These are phyloP conservation scores for Frieseomelitta varia DNA, from an alignment of 1,140 invertebrate genomes.

Conservation along the genomic window DNA sequence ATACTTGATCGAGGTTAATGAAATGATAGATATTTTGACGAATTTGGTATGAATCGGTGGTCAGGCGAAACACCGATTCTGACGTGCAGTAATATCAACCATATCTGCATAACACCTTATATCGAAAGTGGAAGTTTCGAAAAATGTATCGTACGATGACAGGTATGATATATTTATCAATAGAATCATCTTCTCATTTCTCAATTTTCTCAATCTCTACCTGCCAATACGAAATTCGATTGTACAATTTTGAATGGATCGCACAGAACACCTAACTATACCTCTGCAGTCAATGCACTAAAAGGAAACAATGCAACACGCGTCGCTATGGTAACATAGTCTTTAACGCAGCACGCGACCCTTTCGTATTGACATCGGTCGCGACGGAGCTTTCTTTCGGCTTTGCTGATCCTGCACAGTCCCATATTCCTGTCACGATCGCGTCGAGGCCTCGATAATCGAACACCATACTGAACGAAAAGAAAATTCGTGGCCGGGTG, in stretches of 20 bases:
- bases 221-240: not conserved
- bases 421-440: slow-evolving; percentile 71
- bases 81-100: not conserved
- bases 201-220: not conserved
- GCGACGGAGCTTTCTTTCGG: slow-evolving; percentile 30
- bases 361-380: slow-evolving; percentile 15
- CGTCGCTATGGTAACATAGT: slow-evolving; percentile 35
- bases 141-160: not conserved
- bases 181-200: not conserved
- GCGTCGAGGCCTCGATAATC: slow-evolving; percentile 80
- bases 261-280: not conserved
- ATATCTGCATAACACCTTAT: not conserved
- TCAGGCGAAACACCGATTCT: not conserved
- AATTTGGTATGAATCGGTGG: slow-evolving; percentile 11
- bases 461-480: slow-evolving; percentile 82
- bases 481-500: slow-evolving; percentile 78
- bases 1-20: slow-evolving; percentile 34
- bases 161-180: not conserved
- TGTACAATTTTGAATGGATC: not conserved
- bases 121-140: not conserved
- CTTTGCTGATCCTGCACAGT: slow-evolving; percentile 22
- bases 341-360: slow-evolving; percentile 4
- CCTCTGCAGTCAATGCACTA: too few species aligned
- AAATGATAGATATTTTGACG: not conserved
- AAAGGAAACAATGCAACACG: slow-evolving; percentile 29